Evolutionary conservation across 2,797 vertebrate species (phyloP), one percentile per base, ranked within the genome.

Genomic region (Danio aesculapii): DNA sequence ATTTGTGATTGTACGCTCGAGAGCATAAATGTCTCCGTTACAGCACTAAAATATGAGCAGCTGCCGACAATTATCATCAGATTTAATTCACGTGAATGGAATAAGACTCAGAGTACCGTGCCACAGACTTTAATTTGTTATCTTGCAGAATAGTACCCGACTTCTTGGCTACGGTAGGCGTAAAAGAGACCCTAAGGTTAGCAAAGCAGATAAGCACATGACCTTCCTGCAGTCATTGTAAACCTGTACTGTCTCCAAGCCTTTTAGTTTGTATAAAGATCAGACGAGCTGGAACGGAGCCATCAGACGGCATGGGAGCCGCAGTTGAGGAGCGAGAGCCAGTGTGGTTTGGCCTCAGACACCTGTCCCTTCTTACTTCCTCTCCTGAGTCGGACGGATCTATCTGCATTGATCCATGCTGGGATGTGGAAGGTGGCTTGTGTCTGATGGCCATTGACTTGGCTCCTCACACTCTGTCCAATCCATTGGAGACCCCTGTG

Each of bases 281-380:
- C 90, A 93, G 93, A 93, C 90, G 90, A 92, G 93, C 92, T 95
- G 93, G 93, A 94, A 90, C 76, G 83, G 79, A 66, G 94, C 93
- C 93, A 94, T 94, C 92, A 91, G 93, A 94, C 93, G 91, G 91
- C 89, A 87, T 85, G 79, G 39, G 77, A 47, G 87, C 82, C 91
- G 90, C 90, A 87, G 83, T 89, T 92, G 91, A 92, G 90, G 91
- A 89, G 89, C 87, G 89, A 89, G 85, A 84, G 89, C 86, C 84
- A 88, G 91, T 90, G 88, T 90, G 91, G 90, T 79, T 79, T 88
- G 89, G 90, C 90, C 85, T 87, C 75, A 85, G 90, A 92, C 86
- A 89, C 86, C 88, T 90, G 89, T 88, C 85, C 84, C 90, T 86
- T 88, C 82, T 86, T 75, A 70, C 81, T 71, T 79, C 82, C 79